Evolutionary conservation across 2,888 invertebrate species (phyloP).

Genomic region (Neoaliturus tenellus): DNA sequence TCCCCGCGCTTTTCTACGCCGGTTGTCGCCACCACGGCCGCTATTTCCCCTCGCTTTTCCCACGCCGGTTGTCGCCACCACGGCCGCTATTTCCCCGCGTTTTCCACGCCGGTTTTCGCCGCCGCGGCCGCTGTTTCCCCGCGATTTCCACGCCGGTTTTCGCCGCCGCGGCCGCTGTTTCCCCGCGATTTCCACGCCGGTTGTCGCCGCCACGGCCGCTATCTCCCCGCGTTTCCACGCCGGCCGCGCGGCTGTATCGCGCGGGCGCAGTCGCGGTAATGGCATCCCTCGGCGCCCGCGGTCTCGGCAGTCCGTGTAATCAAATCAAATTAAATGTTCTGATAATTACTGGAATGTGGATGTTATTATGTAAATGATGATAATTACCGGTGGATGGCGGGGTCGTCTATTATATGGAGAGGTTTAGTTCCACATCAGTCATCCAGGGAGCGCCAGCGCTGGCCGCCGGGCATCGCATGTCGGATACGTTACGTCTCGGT

Average conservation of each 20-base stretch:
- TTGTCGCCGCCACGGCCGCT: neutral
- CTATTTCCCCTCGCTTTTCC: too few relatives aligned
- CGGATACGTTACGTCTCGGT: too few relatives aligned
- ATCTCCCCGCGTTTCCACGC: neutral
- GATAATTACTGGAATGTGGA: conserved; percentile 44
- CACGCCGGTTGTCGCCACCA: too few relatives aligned
- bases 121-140: too few relatives aligned
- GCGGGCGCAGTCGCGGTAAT: neutral
- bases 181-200: too few relatives aligned
- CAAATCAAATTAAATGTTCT: conserved; percentile 44
- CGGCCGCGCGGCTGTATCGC: neutral
- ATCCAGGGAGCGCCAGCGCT: conserved; percentile 18
- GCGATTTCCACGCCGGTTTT: too few relatives aligned
- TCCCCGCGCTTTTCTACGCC: too few relatives aligned
- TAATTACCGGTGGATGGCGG: neutral
- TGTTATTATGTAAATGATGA: conserved; percentile 44
- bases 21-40: too few relatives aligned
- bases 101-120: too few relatives aligned
- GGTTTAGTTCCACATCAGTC: conserved; percentile 50
- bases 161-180: too few relatives aligned
- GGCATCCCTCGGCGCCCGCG: conserved; percentile 1
- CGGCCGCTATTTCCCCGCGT: too few relatives aligned
- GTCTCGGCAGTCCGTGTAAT: conserved; percentile 27
- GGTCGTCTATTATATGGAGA: conserved; percentile 13
- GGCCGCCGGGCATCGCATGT: neutral